Conservation (phyloP, 2,113 vertebrate genomes). For the Centropristis striata region DNA sequence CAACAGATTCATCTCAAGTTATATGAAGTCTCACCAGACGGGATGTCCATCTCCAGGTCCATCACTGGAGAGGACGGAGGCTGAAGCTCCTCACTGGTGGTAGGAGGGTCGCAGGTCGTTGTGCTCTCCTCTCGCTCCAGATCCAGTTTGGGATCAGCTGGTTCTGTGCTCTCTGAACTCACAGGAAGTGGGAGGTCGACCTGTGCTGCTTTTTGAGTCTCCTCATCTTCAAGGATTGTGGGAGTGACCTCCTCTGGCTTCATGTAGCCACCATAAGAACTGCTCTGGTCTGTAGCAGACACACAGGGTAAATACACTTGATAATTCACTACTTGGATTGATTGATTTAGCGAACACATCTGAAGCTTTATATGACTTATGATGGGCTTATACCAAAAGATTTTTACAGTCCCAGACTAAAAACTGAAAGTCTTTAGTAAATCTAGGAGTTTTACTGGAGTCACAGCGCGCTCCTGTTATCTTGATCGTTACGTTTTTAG, state of each 20-base stretch:
- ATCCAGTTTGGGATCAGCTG: slow-evolving; percentile 77
- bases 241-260: slow-evolving; percentile 88
- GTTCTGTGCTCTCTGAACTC: slow-evolving; percentile 66
- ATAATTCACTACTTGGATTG: not conserved
- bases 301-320: not conserved
- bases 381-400: too few species aligned
- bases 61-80: slow-evolving; percentile 85
- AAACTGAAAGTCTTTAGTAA: too few species aligned
- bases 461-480: too few species aligned
- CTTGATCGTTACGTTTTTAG: too few species aligned
- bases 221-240: slow-evolving; percentile 87
- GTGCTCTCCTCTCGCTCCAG: slow-evolving; percentile 67
- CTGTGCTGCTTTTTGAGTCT: slow-evolving; percentile 6
- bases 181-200: not conserved
- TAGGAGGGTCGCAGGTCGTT: slow-evolving; percentile 59
- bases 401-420: too few species aligned
- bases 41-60: slow-evolving; percentile 94
- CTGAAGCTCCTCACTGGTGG: slow-evolving; percentile 43
- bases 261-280: slow-evolving; percentile 87
- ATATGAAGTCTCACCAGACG: slow-evolving; percentile 84
- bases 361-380: too few species aligned
- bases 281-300: slow-evolving; percentile 86
- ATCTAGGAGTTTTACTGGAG: too few species aligned
- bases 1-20: too few species aligned
- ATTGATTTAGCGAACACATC: too few species aligned